Conservation (phyloP, 2,797 vertebrate genomes). For the Xenentodon cancila region DNA sequence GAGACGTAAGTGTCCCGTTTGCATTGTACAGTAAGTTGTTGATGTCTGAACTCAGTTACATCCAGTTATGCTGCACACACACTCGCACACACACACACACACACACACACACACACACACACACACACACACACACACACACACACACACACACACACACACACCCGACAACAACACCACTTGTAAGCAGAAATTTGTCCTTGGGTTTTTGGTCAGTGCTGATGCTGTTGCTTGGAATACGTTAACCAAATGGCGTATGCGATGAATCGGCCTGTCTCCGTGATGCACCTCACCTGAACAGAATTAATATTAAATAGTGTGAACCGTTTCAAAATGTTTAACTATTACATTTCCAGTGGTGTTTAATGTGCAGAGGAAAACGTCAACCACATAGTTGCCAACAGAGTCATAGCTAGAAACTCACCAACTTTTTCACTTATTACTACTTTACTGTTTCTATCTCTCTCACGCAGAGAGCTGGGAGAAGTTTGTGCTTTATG, state of each 20-base stretch:
- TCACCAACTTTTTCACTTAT: conserved; percentile 12
- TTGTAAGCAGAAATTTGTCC: too few relatives aligned
- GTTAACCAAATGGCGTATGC: conserved; percentile 8
- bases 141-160: too few relatives aligned
- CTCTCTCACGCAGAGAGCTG: conserved; percentile 17
- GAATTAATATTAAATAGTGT: not conserved
- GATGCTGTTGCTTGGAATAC: too few relatives aligned
- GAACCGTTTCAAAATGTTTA: conserved; percentile 37
- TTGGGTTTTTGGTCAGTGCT: too few relatives aligned
- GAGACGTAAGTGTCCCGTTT: too few relatives aligned
- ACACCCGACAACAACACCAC: too few relatives aligned
- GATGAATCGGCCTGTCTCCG: conserved; percentile 14
- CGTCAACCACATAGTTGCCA: not conserved
- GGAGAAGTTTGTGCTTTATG: conserved; percentile 20
- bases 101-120: too few relatives aligned
- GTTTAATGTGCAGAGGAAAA: conserved; percentile 51
- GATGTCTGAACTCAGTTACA: too few relatives aligned
- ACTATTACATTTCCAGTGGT: conserved; percentile 25
- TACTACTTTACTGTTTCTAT: conserved; percentile 20
- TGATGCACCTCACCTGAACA: conserved; percentile 16
- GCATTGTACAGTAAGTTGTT: too few relatives aligned
- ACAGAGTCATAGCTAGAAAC: conserved; percentile 21
- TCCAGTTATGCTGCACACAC: too few relatives aligned
- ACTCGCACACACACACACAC: too few relatives aligned
- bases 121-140: too few relatives aligned